A percentile compares a stretch with the other conserved stretches of the same genome.
These are phyloP conservation scores for Acanthosoma haemorrhoidale DNA, from an alignment of 2,888 invertebrate species.

Conservation along the genomic window DNA sequence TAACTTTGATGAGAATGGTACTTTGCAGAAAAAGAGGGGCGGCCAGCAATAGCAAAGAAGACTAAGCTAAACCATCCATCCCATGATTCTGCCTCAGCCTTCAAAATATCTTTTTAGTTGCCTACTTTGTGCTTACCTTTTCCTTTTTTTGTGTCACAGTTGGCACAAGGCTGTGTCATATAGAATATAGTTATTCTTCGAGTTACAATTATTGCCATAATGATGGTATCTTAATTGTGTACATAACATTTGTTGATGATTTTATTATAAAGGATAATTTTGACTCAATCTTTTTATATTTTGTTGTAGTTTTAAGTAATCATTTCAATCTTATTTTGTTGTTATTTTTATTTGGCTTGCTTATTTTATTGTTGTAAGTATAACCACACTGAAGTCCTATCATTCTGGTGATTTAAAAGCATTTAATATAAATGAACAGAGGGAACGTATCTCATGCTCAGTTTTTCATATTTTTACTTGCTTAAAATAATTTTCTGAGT, in stretches of 20 bases:
- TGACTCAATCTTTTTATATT: not conserved
- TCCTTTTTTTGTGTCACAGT: not conserved
- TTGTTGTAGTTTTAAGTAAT: not conserved
- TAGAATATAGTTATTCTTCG: not conserved
- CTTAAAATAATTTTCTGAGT: not conserved
- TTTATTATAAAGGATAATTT: not conserved
- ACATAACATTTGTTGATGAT: not conserved
- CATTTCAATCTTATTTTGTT: not conserved
- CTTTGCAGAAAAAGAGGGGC: conserved; percentile 19
- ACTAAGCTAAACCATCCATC: not conserved
- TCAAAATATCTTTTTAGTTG: not conserved
- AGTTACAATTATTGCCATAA: not conserved
- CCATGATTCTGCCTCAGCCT: not conserved
- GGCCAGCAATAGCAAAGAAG: conserved; percentile 13
- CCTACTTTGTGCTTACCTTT: not conserved
- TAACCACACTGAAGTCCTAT: not conserved
- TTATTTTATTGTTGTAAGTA: too few relatives aligned
- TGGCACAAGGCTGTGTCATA: not conserved
- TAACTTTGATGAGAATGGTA: conserved; percentile 9
- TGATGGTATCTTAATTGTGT: not conserved
- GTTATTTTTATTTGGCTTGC: too few relatives aligned
- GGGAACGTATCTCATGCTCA: conserved; percentile 8
- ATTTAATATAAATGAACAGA: conserved; percentile 4
- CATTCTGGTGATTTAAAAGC: conserved; percentile 1
- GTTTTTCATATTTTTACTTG: conserved; percentile 12